A percentile compares a stretch with the other conserved stretches of the same genome.
Conservation (phyloP, 2,888 invertebrate species). For the Napeogenes sylphis region DNA sequence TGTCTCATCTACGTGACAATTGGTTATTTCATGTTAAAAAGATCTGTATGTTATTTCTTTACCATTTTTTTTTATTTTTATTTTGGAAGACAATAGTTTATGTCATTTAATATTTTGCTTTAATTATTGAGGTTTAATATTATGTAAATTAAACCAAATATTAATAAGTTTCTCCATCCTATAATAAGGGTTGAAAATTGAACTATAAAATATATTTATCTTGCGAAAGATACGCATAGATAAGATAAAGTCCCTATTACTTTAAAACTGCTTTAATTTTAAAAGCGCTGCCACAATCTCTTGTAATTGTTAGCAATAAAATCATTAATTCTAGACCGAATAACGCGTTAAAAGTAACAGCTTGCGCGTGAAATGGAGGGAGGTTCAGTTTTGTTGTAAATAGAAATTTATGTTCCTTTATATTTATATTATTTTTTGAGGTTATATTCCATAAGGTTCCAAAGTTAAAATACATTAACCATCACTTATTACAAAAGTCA, state of each 20-base stretch:
- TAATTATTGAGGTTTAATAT: no score
- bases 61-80: no score
- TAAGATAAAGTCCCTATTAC: constrained; percentile 2
- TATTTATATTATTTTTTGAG: constrained; percentile 2
- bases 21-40: neutral
- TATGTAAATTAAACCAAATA: no score
- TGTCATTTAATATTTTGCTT: no score
- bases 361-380: constrained; percentile 55
- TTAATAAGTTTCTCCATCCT: neutral
- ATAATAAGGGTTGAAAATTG: neutral
- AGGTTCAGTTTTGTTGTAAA: constrained; percentile 31
- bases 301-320: constrained; percentile 60
- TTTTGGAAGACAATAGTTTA: neutral
- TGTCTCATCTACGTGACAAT: constrained; percentile 10
- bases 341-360: constrained; percentile 77
- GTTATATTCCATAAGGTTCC: constrained; percentile 1
- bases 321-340: constrained; percentile 75
- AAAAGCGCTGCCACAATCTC: constrained; percentile 23
- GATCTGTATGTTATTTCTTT: neutral
- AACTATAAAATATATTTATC: neutral
- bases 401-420: constrained; percentile 32
- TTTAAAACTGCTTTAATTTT: constrained; percentile 20
- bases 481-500: no score
- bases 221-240: neutral
- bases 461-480: neutral